Evolutionary conservation across 1,140 invertebrate genomes (phyloP).

Genomic region (Cataglyphis hispanica): DNA sequence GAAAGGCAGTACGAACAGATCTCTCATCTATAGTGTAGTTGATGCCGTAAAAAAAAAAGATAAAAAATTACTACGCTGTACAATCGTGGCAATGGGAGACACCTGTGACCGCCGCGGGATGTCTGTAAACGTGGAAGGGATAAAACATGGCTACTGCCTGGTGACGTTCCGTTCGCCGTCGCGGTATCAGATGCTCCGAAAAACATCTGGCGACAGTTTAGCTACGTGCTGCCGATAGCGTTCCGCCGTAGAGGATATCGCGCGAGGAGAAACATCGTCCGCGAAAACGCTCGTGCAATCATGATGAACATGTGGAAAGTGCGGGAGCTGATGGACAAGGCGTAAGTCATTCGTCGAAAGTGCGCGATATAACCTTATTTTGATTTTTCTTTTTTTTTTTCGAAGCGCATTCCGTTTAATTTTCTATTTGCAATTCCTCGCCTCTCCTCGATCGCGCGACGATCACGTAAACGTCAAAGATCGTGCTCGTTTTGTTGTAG

Average conservation of each 20-base stretch:
- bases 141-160: constrained; percentile 83
- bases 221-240: constrained; percentile 57
- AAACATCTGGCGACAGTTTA: constrained; percentile 78
- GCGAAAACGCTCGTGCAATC: constrained; percentile 12
- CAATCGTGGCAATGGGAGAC: constrained; percentile 51
- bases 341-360: constrained; percentile 90
- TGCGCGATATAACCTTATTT: constrained; percentile 75
- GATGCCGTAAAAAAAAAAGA: too few species aligned
- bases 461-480: background rate
- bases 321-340: constrained; percentile 97
- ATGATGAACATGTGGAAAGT: constrained; percentile 97
- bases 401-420: constrained; percentile 22
- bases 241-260: constrained; percentile 20
- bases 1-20: too few species aligned
- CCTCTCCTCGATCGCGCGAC: background rate
- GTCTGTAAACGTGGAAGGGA: constrained; percentile 78
- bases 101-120: constrained; percentile 64
- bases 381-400: constrained; percentile 64
- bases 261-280: background rate
- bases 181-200: constrained; percentile 78
- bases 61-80: constrained; percentile 79
- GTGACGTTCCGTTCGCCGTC: constrained; percentile 80
- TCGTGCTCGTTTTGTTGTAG: background rate
- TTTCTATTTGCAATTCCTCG: background rate
- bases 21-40: too few species aligned